A percentile compares a stretch with the other conserved stretches of the same genome.
Evolutionary conservation across 2,888 invertebrate genomes (phyloP).

Genomic region (Osmoderma eremita): DNA sequence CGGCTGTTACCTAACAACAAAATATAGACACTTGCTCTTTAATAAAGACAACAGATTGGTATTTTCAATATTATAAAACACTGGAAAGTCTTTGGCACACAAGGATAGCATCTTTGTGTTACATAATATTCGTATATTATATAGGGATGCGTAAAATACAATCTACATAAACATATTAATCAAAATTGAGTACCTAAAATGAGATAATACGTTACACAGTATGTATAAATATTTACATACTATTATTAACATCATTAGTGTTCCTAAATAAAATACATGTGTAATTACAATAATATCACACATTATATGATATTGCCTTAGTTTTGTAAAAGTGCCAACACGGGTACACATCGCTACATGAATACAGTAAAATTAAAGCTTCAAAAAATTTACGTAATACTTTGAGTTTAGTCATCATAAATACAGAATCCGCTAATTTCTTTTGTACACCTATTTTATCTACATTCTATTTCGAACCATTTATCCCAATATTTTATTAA

Average conservation of each 20-base stretch:
- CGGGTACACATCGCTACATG: no score
- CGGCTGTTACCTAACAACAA: slow-evolving; percentile 20
- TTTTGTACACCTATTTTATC: no score
- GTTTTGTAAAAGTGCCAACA: no score
- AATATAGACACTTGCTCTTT: slow-evolving; percentile 1
- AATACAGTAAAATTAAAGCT: no score
- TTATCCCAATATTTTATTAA: no score
- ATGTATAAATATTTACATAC: no score
- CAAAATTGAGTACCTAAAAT: background rate
- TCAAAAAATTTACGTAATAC: no score
- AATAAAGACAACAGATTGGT: background rate
- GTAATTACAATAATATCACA: background rate
- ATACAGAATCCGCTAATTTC: no score
- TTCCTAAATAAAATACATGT: background rate
- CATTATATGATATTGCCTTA: background rate
- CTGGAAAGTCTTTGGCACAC: slow-evolving; percentile 32
- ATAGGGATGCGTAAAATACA: background rate
- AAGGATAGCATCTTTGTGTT: slow-evolving; percentile 31
- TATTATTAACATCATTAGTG: background rate
- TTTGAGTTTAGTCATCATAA: no score
- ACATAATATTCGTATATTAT: background rate
- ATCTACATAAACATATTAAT: background rate
- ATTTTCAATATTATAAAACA: background rate
- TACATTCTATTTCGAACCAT: no score
- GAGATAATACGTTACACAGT: no score